These are phyloP conservation scores for Cephus rjabovi DNA, from an alignment of 2,888 invertebrate species.

Conservation along the genomic window DNA sequence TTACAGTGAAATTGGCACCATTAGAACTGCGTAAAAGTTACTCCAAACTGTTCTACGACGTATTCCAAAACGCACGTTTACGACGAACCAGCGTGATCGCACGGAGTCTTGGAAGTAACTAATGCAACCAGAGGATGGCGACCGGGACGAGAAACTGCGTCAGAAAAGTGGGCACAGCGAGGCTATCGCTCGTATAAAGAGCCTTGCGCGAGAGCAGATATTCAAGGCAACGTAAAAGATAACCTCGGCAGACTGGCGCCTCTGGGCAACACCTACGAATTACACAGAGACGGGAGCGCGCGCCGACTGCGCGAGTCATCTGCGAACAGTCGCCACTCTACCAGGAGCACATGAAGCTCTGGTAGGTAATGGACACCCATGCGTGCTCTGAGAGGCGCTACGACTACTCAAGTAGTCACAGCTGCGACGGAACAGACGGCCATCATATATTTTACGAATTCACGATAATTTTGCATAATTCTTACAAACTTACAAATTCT, in stretches of 20 bases:
- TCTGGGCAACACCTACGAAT: not conserved
- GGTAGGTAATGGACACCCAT: not conserved
- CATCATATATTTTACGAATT: not conserved
- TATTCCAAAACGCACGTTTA: not conserved
- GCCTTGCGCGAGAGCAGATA: not conserved
- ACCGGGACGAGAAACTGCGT: not conserved
- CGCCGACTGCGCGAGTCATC: conserved; percentile 63
- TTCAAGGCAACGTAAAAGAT: not conserved
- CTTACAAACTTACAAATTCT: not conserved
- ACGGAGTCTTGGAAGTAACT: not conserved
- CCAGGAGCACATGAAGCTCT: conserved; percentile 43
- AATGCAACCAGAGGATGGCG: not conserved
- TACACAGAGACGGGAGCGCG: conserved; percentile 30
- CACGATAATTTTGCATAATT: not conserved
- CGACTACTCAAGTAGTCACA: not conserved
- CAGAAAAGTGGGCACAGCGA: not conserved
- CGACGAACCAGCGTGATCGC: not conserved
- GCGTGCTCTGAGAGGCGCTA: not conserved
- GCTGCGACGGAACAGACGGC: not conserved
- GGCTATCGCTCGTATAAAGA: not conserved
- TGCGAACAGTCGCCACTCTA: conserved; percentile 57
- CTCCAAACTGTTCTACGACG: not conserved
- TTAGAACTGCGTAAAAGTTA: not conserved
- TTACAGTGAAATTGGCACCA: not conserved
- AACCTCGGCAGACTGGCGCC: not conserved